Evolutionary conservation across 2,888 invertebrate genomes (phyloP), one percentile per base, ranked within the genome.

Genomic region (Helicoverpa assulta): DNA sequence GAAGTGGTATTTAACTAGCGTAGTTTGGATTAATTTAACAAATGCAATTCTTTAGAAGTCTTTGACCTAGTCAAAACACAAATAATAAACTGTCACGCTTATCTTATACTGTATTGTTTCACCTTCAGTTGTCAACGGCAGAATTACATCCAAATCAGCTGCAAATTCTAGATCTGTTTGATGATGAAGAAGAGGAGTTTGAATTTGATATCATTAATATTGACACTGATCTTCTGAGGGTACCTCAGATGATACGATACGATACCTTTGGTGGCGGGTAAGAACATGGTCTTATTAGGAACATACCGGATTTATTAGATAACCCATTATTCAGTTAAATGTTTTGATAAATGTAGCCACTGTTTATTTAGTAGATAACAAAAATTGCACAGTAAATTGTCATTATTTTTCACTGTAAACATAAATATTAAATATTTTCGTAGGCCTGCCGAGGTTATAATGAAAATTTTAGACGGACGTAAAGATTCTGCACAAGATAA

Each of bases 181-280:
- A 91, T 57, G 96, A 96, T 33, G 95, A 96, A 0, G 96, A 96
- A 0, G 88, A 96, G 0, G 94, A 97, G 47, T 91, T 96, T 59
- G 96, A 96, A 33, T 95, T 89, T 59, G 95, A 95, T 37, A 95
- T 95, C 33, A 80, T 95, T 10, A 95, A 95, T 69, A 95, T 95
- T 52, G 90, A 93, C 52, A 89, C 88, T 0, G 83, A 90, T 18
- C 81, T 91, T 47, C 65, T 95, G 73, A 85, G 88, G 66, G 86
- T 93, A 62, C 94, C 94, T 0, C 83, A 89, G 56, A 69, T 91
- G 43, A 77, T 94, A 54, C 88, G 89, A 4, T 76, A 80, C 59
- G 64, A 82, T 5, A 57, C 10, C 18, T 1, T 68, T 5, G 55
- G 50, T 4, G 26, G 37, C 54, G 86, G 88, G 89, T 88, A 59